Percentiles rank a stretch among this genome's conserved stretches.
phyloP scores from a whole-genome alignment of 2,797 vertebrate genomes.

The Tiaroga cobitis region DNA sequence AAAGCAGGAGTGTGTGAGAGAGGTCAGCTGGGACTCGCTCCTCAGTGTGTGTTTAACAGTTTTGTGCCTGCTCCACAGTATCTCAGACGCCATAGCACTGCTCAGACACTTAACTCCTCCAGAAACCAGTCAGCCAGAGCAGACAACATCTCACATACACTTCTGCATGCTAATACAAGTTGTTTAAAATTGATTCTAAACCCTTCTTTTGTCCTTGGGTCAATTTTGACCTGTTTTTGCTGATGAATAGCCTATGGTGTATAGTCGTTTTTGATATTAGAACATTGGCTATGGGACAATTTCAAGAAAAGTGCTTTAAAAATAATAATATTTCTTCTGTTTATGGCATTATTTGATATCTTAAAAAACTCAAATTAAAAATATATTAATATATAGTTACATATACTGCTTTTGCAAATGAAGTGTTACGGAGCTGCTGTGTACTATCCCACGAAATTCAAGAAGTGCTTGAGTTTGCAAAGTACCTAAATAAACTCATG shows the following conservation, averaged over 20 bases:
- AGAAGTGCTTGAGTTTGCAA: background rate
- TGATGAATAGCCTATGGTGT: background rate
- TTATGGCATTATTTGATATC: background rate
- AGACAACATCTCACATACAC: background rate
- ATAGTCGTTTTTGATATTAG: background rate
- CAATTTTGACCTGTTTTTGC: background rate
- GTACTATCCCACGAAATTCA: background rate
- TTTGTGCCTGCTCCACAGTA: conserved; percentile 35
- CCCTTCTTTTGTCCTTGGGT: background rate
- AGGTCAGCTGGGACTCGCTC: conserved; percentile 62
- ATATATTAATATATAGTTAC: background rate
- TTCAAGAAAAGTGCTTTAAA: background rate
- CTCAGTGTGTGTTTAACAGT: conserved; percentile 60
- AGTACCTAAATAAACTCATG: background rate
- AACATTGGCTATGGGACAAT: background rate
- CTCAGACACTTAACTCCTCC: background rate
- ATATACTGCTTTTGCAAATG: background rate
- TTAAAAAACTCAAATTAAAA: background rate
- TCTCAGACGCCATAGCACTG: conserved; percentile 6
- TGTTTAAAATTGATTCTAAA: background rate
- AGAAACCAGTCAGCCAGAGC: background rate
- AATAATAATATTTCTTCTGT: background rate
- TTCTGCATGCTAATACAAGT: background rate
- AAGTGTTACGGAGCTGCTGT: background rate
- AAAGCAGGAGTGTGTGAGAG: conserved; percentile 57